Conservation (phyloP, 2,113 vertebrate species). For the Chauna torquata region DNA sequence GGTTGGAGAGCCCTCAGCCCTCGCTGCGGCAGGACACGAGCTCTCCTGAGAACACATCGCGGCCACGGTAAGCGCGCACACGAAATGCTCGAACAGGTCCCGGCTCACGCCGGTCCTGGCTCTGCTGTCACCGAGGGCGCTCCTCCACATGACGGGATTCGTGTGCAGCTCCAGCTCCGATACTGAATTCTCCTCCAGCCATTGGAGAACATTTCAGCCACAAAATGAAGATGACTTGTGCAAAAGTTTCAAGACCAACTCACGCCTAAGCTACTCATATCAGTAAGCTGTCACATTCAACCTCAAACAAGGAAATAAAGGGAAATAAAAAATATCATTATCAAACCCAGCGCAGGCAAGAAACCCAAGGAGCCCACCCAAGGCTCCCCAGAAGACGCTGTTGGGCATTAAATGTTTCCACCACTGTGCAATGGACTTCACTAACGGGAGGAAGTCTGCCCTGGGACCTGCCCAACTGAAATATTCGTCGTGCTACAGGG, state of each 20-base stretch:
- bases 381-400: not conserved
- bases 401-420: not conserved
- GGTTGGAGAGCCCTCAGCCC: too few species aligned
- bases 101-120: not conserved
- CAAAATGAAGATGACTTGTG: not conserved
- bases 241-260: not conserved
- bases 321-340: not conserved
- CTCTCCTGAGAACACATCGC: too few species aligned
- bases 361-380: not conserved
- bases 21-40: too few species aligned
- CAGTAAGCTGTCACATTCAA: not conserved
- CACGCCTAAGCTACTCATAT: too few species aligned
- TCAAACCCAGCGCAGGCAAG: not conserved
- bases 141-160: not conserved
- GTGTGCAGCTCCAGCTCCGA: not conserved
- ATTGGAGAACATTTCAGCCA: not conserved
- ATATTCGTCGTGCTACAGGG: not conserved
- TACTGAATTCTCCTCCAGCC: too few species aligned
- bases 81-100: not conserved
- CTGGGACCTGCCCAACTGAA: not conserved
- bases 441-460: not conserved
- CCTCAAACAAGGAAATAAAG: too few species aligned
- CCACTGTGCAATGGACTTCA: rapidly evolving
- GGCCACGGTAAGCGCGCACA: too few species aligned
- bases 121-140: not conserved